Base-by-base conservation (phyloP, 1,140 invertebrate species). In the Drosophila nebulosa region DNA sequence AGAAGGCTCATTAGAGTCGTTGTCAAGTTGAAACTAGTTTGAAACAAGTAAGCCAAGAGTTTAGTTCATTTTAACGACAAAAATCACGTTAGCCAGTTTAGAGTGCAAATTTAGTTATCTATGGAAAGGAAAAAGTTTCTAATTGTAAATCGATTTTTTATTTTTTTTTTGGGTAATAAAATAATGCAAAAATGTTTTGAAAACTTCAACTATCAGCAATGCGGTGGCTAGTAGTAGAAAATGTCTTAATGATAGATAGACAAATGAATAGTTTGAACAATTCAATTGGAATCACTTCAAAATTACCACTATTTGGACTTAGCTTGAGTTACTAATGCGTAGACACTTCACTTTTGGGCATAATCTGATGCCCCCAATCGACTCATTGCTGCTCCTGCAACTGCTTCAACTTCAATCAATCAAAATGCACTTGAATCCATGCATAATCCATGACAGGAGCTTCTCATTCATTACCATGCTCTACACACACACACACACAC, bases 341-440 rank as follows among this genome's bases (percentile, higher is more conserved):
- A 46, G 39, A 21, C 39, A 46, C 39, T 46, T 46, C 12, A 46
- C 39, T 46, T 46, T 1, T 46, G 39, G 39, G 3, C 18, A 1
- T 14, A 39, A 39, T 3, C 36, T 42, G 24, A 26, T 30, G 21
- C 18, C 22, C 35, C 27, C 27, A 35, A 71, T 50, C 14, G 24
- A 35, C 46, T 46, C 32, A 21, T 16, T 51, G 50, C 24, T 27
- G 36, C 63, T 27, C 68, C 30, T 16, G 26, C 52, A 27, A 55
- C 36, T 32, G 53, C 68, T 57, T 39, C 67, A 65, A 61, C 52
- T 75, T 71, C 62, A 80, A 62, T 71, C 72, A 79, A 79, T 80
- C 72, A 76, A 75, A 80, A 50, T 64, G 67, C 60, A 68, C 67
- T 74, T 61, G 56, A 75, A 80, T 72, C 24, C 72, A 26, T 18